Conservation (phyloP, 2,888 invertebrate species). For the Plagiodera versicolora region DNA sequence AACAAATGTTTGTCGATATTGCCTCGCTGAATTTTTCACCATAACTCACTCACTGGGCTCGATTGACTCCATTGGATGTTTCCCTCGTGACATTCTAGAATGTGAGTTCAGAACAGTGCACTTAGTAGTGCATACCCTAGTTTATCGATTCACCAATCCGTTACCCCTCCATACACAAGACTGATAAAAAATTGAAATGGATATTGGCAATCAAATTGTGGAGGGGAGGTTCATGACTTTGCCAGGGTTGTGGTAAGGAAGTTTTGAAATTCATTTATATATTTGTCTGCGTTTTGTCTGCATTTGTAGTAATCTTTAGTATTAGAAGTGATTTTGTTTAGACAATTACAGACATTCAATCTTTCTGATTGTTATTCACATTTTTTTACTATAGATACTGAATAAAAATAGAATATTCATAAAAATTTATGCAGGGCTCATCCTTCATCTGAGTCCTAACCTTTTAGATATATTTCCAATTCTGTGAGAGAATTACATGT, state of each 20-base stretch:
- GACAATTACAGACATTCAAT: too few species aligned
- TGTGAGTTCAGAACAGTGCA: background rate
- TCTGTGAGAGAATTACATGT: too few species aligned
- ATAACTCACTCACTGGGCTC: background rate
- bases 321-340: too few species aligned
- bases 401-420: too few species aligned
- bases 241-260: background rate
- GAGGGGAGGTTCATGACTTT: background rate
- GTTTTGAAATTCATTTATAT: background rate
- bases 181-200: background rate
- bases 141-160: background rate
- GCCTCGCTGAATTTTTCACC: background rate
- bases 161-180: background rate
- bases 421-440: too few species aligned
- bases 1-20: too few species aligned
- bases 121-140: background rate
- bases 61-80: slow-evolving; percentile 12
- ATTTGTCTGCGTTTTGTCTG: too few species aligned
- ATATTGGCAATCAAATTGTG: background rate
- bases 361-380: too few species aligned
- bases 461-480: too few species aligned
- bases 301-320: too few species aligned
- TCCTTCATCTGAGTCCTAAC: too few species aligned
- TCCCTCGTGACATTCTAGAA: slow-evolving; percentile 17
- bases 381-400: too few species aligned